A percentile compares a stretch with the other conserved stretches of the same genome.
phyloP scores from a whole-genome alignment of 2,797 vertebrate genomes.

The Chaenodraco wilsoni region DNA sequence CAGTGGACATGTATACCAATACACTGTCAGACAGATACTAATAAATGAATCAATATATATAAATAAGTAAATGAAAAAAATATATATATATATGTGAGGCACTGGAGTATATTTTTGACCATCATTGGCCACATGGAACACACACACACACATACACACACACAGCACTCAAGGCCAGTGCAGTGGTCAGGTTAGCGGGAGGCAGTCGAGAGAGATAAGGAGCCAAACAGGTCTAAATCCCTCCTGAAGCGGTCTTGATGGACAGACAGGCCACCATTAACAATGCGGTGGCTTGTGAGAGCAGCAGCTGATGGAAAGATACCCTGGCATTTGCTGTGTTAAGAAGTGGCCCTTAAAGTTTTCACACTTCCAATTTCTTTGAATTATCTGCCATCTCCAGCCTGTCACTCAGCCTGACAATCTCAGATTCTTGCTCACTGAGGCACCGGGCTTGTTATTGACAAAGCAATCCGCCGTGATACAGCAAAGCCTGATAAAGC shows the following conservation, averaged over 20 bases:
- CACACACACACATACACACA: slow-evolving; percentile 27
- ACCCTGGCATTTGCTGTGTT: slow-evolving; percentile 96
- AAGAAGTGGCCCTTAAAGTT: slow-evolving; percentile 98
- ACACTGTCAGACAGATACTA: slow-evolving; percentile 34
- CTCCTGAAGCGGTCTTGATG: slow-evolving; percentile 90
- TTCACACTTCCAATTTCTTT: slow-evolving; percentile 99
- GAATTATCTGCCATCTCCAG: slow-evolving; percentile 98
- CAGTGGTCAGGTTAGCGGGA: slow-evolving; percentile 76
- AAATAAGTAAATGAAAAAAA: slow-evolving; percentile 41
- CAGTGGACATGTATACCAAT: slow-evolving; percentile 41
- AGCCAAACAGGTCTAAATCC: slow-evolving; percentile 93
- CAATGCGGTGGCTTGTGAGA: slow-evolving; percentile 94
- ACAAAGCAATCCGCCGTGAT: slow-evolving; percentile 96
- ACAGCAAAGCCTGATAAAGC: slow-evolving; percentile 91
- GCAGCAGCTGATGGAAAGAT: slow-evolving; percentile 95
- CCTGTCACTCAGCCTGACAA: slow-evolving; percentile 93
- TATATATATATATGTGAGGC: slow-evolving; percentile 17
- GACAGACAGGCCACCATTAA: slow-evolving; percentile 97
- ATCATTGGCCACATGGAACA: slow-evolving; percentile 30
- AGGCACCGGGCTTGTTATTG: slow-evolving; percentile 91
- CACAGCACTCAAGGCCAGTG: slow-evolving; percentile 42
- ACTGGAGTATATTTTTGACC: slow-evolving; percentile 34
- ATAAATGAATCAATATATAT: slow-evolving; percentile 53
- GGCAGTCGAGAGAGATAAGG: slow-evolving; percentile 87
- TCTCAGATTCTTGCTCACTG: slow-evolving; percentile 90